phyloP scores from a whole-genome alignment of 2,797 vertebrate genomes.

The Gobionotothen gibberifrons region DNA sequence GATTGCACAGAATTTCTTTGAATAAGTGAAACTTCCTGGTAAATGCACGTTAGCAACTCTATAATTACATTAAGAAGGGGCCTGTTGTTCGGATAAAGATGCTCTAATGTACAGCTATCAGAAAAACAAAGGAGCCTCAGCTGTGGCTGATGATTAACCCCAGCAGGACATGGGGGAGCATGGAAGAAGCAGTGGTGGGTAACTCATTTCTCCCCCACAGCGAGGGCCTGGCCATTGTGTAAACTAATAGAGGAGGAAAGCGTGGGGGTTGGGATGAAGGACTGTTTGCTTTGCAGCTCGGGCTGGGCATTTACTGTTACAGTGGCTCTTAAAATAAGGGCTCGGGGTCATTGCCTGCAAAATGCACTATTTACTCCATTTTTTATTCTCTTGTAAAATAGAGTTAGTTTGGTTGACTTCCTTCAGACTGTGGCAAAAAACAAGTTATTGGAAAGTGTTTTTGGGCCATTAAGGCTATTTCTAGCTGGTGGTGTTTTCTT shows the following conservation, averaged over 20 bases:
- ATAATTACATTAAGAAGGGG: slow-evolving; percentile 23
- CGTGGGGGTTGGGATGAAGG: slow-evolving; percentile 65
- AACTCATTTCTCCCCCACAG: slow-evolving; percentile 85
- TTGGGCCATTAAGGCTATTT: slow-evolving; percentile 1
- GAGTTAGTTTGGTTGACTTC: background rate
- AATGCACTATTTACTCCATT: slow-evolving; percentile 13
- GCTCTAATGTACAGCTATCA: slow-evolving; percentile 72
- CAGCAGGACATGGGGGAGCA: slow-evolving; percentile 81
- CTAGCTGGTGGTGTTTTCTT: slow-evolving; percentile 2
- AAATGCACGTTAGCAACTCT: slow-evolving; percentile 2
- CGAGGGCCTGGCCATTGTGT: slow-evolving; percentile 81
- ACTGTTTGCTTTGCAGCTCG: slow-evolving; percentile 70
- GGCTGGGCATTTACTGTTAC: slow-evolving; percentile 63
- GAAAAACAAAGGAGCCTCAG: slow-evolving; percentile 77
- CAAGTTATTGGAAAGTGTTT: slow-evolving; percentile 6
- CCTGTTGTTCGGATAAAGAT: slow-evolving; percentile 56
- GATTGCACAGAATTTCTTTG: slow-evolving; percentile 8
- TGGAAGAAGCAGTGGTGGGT: slow-evolving; percentile 79
- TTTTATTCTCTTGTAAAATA: background rate
- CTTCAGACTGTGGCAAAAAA: background rate
- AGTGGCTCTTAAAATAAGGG: slow-evolving; percentile 37
- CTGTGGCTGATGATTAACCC: slow-evolving; percentile 87
- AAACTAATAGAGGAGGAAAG: slow-evolving; percentile 68
- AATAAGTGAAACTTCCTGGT: background rate
- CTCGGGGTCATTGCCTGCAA: background rate